Conservation (phyloP, 2,888 invertebrate genomes). For the Prosapia bicincta region DNA sequence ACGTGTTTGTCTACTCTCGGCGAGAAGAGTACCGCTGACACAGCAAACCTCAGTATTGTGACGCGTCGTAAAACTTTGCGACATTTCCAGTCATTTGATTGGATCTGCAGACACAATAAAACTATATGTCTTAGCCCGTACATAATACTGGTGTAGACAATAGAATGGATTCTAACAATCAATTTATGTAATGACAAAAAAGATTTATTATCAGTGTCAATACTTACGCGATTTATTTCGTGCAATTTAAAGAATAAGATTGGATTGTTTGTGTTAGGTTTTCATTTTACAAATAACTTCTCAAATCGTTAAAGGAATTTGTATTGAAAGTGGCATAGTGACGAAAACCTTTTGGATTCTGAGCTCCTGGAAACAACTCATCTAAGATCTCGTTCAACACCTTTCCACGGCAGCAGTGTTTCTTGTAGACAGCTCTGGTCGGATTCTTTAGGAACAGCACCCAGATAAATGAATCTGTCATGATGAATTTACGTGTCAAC, state of each 20-base stretch:
- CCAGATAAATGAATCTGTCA: no score
- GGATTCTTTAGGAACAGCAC: no score
- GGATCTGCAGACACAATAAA: not conserved
- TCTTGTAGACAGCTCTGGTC: no score
- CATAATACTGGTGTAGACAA: not conserved
- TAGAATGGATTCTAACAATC: not conserved
- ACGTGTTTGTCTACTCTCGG: not conserved
- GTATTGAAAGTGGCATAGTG: no score
- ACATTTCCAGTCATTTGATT: not conserved
- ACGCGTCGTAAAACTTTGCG: not conserved
- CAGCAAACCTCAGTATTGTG: not conserved
- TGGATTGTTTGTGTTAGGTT: no score
- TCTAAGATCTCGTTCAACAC: no score
- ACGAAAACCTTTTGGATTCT: no score
- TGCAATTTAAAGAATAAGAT: not conserved
- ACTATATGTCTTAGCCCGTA: not conserved
- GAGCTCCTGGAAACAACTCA: no score
- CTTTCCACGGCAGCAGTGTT: no score
- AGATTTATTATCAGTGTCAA: not conserved
- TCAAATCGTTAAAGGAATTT: no score
- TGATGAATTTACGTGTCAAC: no score
- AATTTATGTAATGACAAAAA: not conserved
- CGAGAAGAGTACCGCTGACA: not conserved
- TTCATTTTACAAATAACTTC: no score
- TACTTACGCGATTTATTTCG: not conserved